Base-by-base conservation (phyloP, 2,888 invertebrate species). In the Xestobium rufovillosum region DNA sequence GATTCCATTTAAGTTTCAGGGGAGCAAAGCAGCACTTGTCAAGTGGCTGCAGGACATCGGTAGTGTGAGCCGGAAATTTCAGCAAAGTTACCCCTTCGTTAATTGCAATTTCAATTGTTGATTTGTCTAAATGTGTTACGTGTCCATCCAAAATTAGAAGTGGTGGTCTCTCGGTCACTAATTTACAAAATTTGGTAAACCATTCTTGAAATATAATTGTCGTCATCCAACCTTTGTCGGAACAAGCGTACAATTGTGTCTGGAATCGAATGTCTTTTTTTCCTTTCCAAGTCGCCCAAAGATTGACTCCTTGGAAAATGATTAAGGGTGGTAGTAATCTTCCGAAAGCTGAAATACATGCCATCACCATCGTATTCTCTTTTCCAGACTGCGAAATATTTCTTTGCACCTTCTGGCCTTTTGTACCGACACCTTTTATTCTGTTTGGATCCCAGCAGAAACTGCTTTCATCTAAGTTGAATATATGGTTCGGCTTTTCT, bases 281-380 rank as follows among this genome's bases (percentile, higher is more conserved):
- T 27, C 40, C 42, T 32, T 42, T 47, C 48, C 46, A 47, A 3
- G 43, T 67, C n/a, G n/a, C n/a, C n/a, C n/a, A n/a, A n/a, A n/a
- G n/a, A n/a, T n/a, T n/a, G n/a, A n/a, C n/a, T 19, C 6, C 23
- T 19, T 15, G 9, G 32, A 38, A 39, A 15, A 42, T 33, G 13
- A 39, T 33, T 17, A 42, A 32, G 2, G 48, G 46, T 28, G 48
- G 48, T n/a, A 48, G 35, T 34, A 38, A 39, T 12, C 14, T 9
- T 17, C 48, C 48, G 11, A 26, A 26, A 12, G 48, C 49, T 25
- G 43, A 44, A 19, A 44, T 38, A 34, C 42, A 48, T 2, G 42
- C 47, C 33, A 50, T 29, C 1, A 49, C 44, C 9, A 47, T 46
- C n/a, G 37, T 49, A 15, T 47, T 46, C 27, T 50, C 40, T 32